Base-by-base conservation (phyloP, 1,140 invertebrate species). In the Sesamia nonagrioides region DNA sequence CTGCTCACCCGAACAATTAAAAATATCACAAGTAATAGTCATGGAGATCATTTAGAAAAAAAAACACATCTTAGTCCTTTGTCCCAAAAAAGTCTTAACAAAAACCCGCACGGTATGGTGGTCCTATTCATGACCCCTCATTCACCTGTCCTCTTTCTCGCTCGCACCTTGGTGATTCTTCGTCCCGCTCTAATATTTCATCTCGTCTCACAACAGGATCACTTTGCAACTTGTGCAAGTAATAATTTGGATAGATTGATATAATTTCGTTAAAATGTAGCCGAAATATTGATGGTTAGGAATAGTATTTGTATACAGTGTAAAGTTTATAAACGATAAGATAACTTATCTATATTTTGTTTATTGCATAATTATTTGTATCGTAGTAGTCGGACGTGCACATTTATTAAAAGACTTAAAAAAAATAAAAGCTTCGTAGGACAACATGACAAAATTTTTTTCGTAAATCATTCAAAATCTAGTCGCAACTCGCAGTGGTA, bases 91-190 rank as follows among this genome's bases (percentile, higher is more conserved):
- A 50, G 21, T 68, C 63, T 33, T 58, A 35, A 61, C 33, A 61
- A 37, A 54, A 56, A 0, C 6, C n/a, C 5, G 2, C 40, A 56
- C 11, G 18, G 45, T 48, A 50, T 74, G 40, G 81, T 45, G n/a
- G 42, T 15, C 69, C 78, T 77, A 77, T 52, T n/a, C 61, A 82
- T 91, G 87, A 92, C 90, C 92, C 90, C 90, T 92, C 91, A 92
- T 92, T 93, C 91, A 91, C 82, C 84, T 84, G 84, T 85, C 45
- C 0, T 58, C 85, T 81, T 17, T 90, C 89, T 86, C 87, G n/a
- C 82, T 27, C 37, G 13, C 7, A 45, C 54, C 42, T 72, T 52
- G 4, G 52, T 40, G 37, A 71, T 71, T 60, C 50, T 15, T 79
- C 54, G 13, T 89, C 85, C 83, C 87, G 77, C 72, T 88, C 84